Base-by-base conservation (phyloP, 2,888 invertebrate genomes). In the Mythimna lalbum region DNA sequence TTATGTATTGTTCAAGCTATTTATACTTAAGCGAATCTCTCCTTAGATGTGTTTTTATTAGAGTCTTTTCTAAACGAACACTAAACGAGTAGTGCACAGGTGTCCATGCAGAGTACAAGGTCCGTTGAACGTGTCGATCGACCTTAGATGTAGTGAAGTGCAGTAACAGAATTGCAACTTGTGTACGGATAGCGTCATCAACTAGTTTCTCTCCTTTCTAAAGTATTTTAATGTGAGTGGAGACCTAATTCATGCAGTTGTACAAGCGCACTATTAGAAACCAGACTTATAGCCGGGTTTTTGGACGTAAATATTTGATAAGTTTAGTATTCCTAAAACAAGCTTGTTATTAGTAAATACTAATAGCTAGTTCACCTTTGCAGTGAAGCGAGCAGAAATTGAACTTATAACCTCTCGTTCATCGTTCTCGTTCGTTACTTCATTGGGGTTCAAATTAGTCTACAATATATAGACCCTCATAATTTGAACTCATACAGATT, bases 381-480 rank as follows among this genome's bases (percentile, higher is more conserved):
- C 14, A n/a, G 5, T 39, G n/a, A 21, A 49, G 36, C 7, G 10
- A 49, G 14, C 19, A 27, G 21, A 31, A 19, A 62, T 62, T 73
- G 73, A 73, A 50, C 69, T 47, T 21, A 5, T n/a, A 39, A 62
- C 73, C 69, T n/a, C 49, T 50, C 19, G 5, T 73, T 7, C 21
- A 27, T n/a, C 5, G n/a, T n/a, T n/a, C n/a, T n/a, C n/a, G n/a
- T n/a, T n/a, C 4, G 7, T 14, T 2, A 2, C 27, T 21, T 7
- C 14, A 2, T 21, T 56, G 14, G 10, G 4, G 27, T 19, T 31
- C 7, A 61, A 50, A 39, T 31, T 60, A 23, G 36, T 57, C 27
- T 1, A 31, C 21, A n/a, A 6, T 57, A 57, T 21, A n/a, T n/a
- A n/a, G n/a, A n/a, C n/a, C 6, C 43, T 43, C 17, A 43, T 19